Conservation (phyloP, 2,797 vertebrate species). For the Cheirogaleus major region DNA sequence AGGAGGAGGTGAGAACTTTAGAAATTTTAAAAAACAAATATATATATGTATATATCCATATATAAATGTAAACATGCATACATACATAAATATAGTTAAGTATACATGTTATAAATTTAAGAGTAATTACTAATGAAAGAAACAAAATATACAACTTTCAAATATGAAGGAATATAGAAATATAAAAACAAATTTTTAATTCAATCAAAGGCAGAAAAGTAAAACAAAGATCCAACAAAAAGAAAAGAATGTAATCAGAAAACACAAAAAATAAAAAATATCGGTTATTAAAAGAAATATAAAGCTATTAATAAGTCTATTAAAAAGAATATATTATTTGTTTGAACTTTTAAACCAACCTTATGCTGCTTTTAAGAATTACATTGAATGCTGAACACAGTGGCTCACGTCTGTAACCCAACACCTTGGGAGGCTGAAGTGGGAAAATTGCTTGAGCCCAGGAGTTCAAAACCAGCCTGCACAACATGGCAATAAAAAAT, state of each 20-base stretch:
- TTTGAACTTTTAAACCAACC: not conserved
- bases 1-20: not conserved
- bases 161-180: not conserved
- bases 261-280: not conserved
- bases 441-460: too few species aligned
- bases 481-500: too few species aligned
- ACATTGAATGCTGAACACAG: too few species aligned
- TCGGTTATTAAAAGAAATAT: not conserved
- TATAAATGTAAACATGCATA: not conserved
- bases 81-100: not conserved
- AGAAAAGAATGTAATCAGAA: not conserved
- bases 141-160: conserved; percentile 5
- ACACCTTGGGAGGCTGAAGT: too few species aligned
- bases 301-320: not conserved
- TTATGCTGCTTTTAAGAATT: not conserved
- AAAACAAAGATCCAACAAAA: not conserved
- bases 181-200: not conserved
- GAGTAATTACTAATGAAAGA: not conserved
- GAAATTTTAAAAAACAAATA: not conserved
- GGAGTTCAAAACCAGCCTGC: too few species aligned
- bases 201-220: not conserved
- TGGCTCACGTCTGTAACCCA: too few species aligned
- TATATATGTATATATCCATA: not conserved
- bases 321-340: not conserved
- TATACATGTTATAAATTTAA: not conserved